A percentile compares a stretch with the other conserved stretches of the same genome.
These are phyloP conservation scores for Tangara arthus DNA, from an alignment of 2,797 vertebrate genomes.

Conservation along the genomic window DNA sequence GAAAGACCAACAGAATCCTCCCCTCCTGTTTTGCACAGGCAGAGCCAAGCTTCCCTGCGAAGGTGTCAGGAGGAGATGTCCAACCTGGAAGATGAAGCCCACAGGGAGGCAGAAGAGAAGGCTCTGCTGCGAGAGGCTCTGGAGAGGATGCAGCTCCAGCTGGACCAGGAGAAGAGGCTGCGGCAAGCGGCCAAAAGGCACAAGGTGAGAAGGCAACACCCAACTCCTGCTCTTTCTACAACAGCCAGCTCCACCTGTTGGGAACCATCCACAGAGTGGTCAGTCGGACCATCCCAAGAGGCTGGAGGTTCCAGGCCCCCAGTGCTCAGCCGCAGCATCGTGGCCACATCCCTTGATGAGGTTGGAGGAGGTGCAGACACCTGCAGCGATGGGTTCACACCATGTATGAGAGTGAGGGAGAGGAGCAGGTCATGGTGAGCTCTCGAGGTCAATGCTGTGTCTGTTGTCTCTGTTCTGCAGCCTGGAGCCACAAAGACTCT, in stretches of 20 bases:
- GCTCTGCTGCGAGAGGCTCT: constrained; percentile 73
- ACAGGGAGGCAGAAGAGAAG: constrained; percentile 66
- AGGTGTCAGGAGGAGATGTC: constrained; percentile 55
- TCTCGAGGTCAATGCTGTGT: accelerated
- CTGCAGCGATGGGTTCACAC: accelerated
- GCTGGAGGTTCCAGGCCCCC: accelerated
- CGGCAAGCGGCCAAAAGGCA: not conserved
- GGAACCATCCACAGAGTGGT: not conserved
- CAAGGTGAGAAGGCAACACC: constrained; percentile 35
- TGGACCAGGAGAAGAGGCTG: constrained; percentile 68
- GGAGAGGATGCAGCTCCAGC: constrained; percentile 60
- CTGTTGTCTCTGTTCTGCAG: not conserved
- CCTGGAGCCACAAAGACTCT: not conserved
- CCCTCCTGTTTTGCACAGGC: constrained; percentile 9
- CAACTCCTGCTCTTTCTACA: not conserved
- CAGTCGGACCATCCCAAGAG: accelerated
- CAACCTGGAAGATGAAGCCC: constrained; percentile 57
- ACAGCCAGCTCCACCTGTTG: not conserved
- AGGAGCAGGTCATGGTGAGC: not conserved
- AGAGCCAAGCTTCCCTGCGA: constrained; percentile 19
- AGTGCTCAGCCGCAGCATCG: accelerated
- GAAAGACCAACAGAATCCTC: not conserved
- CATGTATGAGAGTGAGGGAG: accelerated
- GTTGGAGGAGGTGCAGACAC: not conserved
- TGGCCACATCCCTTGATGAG: not conserved